These are phyloP conservation scores for Ferrisia virgata DNA, from an alignment of 2,888 invertebrate genomes.

Conservation along the genomic window DNA sequence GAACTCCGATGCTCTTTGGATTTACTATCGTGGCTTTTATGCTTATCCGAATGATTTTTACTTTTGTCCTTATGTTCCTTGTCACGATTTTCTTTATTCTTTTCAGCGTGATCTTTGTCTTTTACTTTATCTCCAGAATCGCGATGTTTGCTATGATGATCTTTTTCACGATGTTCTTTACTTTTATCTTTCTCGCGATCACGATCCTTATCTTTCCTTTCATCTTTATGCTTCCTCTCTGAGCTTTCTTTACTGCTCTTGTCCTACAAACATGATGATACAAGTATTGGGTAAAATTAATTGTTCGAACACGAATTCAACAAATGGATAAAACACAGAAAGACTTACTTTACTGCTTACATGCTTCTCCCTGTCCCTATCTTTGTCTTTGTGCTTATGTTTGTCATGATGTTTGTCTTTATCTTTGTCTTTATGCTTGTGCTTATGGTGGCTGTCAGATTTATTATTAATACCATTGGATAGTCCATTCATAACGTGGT, in stretches of 20 bases:
- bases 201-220: conserved; percentile 53
- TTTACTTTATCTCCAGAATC: conserved; percentile 34
- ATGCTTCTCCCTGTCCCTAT: conserved; percentile 54
- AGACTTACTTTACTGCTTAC: conserved; percentile 44
- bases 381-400: conserved; percentile 57
- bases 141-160: conserved; percentile 49
- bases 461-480: conserved; percentile 53
- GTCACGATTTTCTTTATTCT: conserved; percentile 48
- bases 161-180: conserved; percentile 49
- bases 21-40: conserved; percentile 49
- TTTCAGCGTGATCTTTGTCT: conserved; percentile 38
- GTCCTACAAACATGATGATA: conserved; percentile 47
- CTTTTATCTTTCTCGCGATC: conserved; percentile 49
- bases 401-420: conserved; percentile 56
- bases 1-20: conserved; percentile 50
- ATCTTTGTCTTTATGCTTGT: conserved; percentile 55
- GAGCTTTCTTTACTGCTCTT: conserved; percentile 49
- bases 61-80: conserved; percentile 45
- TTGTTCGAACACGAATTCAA: too few relatives aligned
- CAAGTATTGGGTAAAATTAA: not conserved
- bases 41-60: conserved; percentile 48
- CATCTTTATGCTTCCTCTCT: conserved; percentile 47
- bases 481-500: conserved; percentile 49
- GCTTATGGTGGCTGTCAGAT: conserved; percentile 53
- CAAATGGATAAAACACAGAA: not conserved